A percentile compares a stretch with the other conserved stretches of the same genome.
Evolutionary conservation across 2,797 vertebrate genomes (phyloP).

Genomic region (Selene dorsalis): DNA sequence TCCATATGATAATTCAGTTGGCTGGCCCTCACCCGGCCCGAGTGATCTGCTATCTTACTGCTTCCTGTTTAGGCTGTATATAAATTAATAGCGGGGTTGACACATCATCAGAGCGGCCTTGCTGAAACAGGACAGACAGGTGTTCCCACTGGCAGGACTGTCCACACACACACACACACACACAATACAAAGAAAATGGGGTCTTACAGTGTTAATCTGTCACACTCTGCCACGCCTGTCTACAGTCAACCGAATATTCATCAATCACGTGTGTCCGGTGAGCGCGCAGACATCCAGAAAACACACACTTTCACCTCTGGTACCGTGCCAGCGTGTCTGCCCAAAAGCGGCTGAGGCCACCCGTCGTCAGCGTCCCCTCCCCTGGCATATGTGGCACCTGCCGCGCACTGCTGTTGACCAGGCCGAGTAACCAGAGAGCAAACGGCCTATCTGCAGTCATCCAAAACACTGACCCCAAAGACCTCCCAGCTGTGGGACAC

Average conservation of each 20-base stretch:
- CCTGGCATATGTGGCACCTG: conserved; percentile 42
- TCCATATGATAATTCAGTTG: conserved; percentile 43
- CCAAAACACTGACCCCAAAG: conserved; percentile 26
- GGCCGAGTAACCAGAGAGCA: conserved; percentile 24
- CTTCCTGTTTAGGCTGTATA: conserved; percentile 52
- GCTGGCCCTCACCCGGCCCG: conserved; percentile 20
- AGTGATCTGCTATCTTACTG: conserved; percentile 35
- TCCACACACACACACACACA: not conserved
- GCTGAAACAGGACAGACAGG: conserved; percentile 55
- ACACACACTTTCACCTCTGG: conserved; percentile 32
- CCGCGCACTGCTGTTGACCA: conserved; percentile 21
- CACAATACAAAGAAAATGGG: conserved; percentile 22
- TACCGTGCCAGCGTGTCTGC: conserved; percentile 41
- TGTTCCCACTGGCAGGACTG: conserved; percentile 49
- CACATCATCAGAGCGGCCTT: conserved; percentile 30
- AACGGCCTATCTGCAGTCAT: conserved; percentile 35
- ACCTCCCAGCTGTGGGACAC: conserved; percentile 36
- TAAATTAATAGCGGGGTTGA: conserved; percentile 47
- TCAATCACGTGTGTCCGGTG: conserved; percentile 57
- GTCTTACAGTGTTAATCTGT: conserved; percentile 60
- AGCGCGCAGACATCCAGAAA: conserved; percentile 32
- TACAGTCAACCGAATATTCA: conserved; percentile 29
- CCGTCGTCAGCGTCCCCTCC: conserved; percentile 29
- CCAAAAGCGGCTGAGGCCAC: conserved; percentile 42
- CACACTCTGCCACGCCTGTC: conserved; percentile 60